Evolutionary conservation across 23 tunicate genomes (phyloP), one percentile per base, ranked within the genome.

Genomic region (Botrylloides violaceus): DNA sequence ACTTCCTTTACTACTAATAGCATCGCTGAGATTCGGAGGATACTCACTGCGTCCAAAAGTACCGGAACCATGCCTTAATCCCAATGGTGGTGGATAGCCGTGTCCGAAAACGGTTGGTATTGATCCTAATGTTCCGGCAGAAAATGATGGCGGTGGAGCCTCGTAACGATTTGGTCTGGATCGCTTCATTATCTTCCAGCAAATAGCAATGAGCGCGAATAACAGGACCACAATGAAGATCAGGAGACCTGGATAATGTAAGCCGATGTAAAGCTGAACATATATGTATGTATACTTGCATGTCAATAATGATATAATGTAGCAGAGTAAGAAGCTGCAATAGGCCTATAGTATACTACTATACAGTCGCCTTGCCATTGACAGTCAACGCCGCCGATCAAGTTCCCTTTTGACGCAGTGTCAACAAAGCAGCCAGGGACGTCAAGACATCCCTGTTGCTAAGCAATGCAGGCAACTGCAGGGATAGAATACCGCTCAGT

Each of bases 101-200:
- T 68, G 74, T 4, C 20, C 31, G 4, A 68, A 43, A 19, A 55
- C 74, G 29, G 56, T 68, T 25, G 74, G 74, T 19, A 68, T 68
- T 9, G 74, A 68, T 5, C 74, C 74, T 56, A 68, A 32, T 43
- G 74, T 68, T 6, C 74, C 74, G 30, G 74, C 74, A 2, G 74
- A 68, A 25, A 68, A 68, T 4, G 74, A 68, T 4, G 74, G 74
- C 23, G 57, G 37, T 4, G 58, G 36, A 19, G 37, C 58, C 1
- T 33, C 70, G 37, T 68, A 68, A 5, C 74, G 56, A 2, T 55
- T 28, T 1, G 28, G 24, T 1, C 74, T 68, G 23, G 36, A 32
- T 15, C 37, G 43, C 47, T 37, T 35, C 56, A 36, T 21, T 29
- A 68, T 43, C 25, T 43, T 0, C 37, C 58, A 39, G 1, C 74